Conservation (phyloP, 2,797 vertebrate genomes). For the Eutrigla gurnardus region DNA sequence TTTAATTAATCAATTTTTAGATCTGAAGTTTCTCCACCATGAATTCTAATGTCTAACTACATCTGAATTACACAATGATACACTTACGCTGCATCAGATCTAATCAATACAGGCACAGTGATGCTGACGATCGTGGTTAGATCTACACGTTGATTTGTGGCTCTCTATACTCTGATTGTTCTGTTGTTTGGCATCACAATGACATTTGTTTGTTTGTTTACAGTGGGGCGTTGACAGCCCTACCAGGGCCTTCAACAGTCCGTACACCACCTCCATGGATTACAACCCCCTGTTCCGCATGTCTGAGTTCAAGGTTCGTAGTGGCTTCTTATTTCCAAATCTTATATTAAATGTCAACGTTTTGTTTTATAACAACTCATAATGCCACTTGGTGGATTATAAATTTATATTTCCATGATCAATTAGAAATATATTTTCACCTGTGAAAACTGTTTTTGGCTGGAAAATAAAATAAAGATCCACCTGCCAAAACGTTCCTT, state of each 20-base stretch:
- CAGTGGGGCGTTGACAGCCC: conserved; percentile 75
- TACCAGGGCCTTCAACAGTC: conserved; percentile 83
- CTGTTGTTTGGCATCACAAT: neutral
- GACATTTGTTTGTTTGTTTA: conserved; percentile 16
- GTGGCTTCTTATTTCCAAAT: neutral
- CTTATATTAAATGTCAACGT: neutral
- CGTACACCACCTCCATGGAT: conserved; percentile 78
- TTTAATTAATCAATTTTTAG: neutral
- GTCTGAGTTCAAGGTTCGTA: conserved; percentile 81
- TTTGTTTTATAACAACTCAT: neutral
- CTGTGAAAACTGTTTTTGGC: neutral
- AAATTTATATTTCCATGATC: too few species aligned
- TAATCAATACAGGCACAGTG: neutral
- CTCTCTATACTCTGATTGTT: neutral
- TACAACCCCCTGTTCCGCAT: conserved; percentile 75
- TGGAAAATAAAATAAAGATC: neutral
- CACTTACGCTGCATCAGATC: neutral
- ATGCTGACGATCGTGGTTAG: neutral
- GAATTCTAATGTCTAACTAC: neutral
- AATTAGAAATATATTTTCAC: too few species aligned
- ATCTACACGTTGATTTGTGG: neutral
- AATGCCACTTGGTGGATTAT: neutral
- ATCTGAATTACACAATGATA: neutral
- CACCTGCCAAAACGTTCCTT: too few species aligned
- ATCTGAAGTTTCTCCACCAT: neutral